phyloP scores from a whole-genome alignment of 2,113 vertebrate genomes.

The Corythornis madagascariensis region DNA sequence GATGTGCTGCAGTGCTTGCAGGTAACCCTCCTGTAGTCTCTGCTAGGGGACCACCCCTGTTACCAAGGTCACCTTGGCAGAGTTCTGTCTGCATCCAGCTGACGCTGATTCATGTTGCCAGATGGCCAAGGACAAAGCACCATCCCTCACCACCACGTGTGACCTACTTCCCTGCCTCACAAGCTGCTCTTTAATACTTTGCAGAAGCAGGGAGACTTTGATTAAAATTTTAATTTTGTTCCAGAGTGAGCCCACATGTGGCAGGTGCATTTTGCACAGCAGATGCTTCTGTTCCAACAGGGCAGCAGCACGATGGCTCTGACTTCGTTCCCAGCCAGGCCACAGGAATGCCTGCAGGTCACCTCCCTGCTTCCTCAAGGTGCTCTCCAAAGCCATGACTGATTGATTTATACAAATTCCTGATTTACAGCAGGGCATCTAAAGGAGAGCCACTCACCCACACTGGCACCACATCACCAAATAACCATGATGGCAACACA shows the following conservation, averaged over 20 bases:
- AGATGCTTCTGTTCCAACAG: background rate
- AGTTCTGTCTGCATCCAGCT: conserved; percentile 75
- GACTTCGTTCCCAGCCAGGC: background rate
- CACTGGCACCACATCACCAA: background rate
- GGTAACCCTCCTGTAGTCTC: conserved; percentile 43
- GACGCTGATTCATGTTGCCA: conserved; percentile 83
- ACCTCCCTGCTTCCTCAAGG: conserved; percentile 31
- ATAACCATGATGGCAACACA: background rate
- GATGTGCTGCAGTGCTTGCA: background rate
- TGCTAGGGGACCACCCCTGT: conserved; percentile 33
- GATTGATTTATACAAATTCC: background rate
- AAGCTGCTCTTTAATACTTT: conserved; percentile 75
- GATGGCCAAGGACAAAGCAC: conserved; percentile 84
- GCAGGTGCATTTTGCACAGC: background rate
- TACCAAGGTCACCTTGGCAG: conserved; percentile 77
- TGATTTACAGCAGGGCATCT: background rate
- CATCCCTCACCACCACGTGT: conserved; percentile 66
- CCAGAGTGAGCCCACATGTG: conserved; percentile 41
- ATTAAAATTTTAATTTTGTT: conserved; percentile 72
- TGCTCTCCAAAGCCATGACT: background rate
- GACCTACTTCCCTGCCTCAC: conserved; percentile 80
- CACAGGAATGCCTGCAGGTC: background rate
- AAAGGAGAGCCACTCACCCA: conserved; percentile 8
- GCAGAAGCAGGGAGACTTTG: conserved; percentile 61
- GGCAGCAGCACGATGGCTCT: background rate